Conservation (phyloP, 2,888 invertebrate species). For the Heliconius ethilla region DNA sequence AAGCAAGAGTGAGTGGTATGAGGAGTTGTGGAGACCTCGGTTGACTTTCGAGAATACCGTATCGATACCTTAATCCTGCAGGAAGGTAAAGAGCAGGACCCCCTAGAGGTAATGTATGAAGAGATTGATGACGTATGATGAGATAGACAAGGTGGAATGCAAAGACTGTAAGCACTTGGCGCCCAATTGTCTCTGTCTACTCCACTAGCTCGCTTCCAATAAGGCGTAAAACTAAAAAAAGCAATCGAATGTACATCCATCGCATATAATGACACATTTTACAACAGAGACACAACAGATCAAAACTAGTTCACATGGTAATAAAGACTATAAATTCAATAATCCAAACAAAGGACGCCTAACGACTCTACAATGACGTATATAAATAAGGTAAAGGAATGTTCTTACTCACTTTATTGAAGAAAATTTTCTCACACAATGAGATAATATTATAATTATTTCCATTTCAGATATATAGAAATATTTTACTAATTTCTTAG, state of each 20-base stretch:
- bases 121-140: too few species aligned
- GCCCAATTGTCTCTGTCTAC: too few species aligned
- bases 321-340: constrained; percentile 25
- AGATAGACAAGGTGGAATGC: too few species aligned
- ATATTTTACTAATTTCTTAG: neutral
- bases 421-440: constrained; percentile 29
- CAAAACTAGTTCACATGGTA: constrained; percentile 19
- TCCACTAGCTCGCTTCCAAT: too few species aligned
- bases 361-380: constrained; percentile 8
- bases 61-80: too few species aligned
- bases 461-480: neutral
- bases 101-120: too few species aligned
- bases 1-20: too few species aligned
- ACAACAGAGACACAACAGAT: neutral
- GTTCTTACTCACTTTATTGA: constrained; percentile 26
- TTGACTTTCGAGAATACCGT: too few species aligned
- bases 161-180: too few species aligned
- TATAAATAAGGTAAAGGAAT: constrained; percentile 29
- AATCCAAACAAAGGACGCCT: constrained; percentile 34
- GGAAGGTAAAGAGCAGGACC: too few species aligned
- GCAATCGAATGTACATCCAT: neutral
- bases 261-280: neutral
- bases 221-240: neutral
- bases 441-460: constrained; percentile 19
- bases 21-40: too few species aligned